Conservation (phyloP, 1,140 invertebrate species). For the Drosophila chauvacae region DNA sequence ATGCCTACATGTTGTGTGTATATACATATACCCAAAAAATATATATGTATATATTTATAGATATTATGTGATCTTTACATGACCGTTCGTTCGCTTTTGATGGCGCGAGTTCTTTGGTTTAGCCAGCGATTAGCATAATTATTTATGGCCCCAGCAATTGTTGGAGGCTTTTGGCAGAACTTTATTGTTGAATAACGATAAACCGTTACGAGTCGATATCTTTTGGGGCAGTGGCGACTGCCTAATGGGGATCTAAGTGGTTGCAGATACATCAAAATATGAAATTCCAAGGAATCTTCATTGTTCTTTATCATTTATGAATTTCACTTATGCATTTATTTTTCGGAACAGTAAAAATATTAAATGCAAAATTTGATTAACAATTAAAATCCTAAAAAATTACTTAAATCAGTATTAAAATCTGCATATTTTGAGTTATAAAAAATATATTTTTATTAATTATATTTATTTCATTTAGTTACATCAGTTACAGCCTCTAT, state of each 20-base stretch:
- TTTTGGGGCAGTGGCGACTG: conserved; percentile 3
- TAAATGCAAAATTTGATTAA: background rate
- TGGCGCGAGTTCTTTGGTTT: conserved; percentile 27
- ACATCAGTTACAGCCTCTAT: too few species aligned
- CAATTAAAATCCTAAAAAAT: too few species aligned
- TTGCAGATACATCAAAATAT: background rate
- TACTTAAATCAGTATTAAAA: too few species aligned
- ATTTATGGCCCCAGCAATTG: conserved; percentile 53
- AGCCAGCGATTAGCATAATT: conserved; percentile 47
- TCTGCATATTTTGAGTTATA: too few species aligned
- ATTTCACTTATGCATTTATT: too few species aligned
- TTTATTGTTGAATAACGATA: conserved; percentile 24
- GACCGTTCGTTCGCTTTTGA: conserved; percentile 19
- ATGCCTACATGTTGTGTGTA: conserved; percentile 4
- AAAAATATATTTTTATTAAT: background rate
- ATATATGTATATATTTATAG: conserved; percentile 36
- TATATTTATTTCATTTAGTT: too few species aligned
- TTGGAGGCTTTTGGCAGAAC: conserved; percentile 16
- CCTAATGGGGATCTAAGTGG: background rate
- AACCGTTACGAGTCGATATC: conserved; percentile 29
- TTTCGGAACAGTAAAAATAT: background rate
- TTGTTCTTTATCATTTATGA: background rate
- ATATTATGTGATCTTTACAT: conserved; percentile 48
- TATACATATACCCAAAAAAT: conserved; percentile 9
- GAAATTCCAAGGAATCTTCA: background rate